phyloP scores from a whole-genome alignment of 2,888 invertebrate genomes.

The Leistus spinibarbis region DNA sequence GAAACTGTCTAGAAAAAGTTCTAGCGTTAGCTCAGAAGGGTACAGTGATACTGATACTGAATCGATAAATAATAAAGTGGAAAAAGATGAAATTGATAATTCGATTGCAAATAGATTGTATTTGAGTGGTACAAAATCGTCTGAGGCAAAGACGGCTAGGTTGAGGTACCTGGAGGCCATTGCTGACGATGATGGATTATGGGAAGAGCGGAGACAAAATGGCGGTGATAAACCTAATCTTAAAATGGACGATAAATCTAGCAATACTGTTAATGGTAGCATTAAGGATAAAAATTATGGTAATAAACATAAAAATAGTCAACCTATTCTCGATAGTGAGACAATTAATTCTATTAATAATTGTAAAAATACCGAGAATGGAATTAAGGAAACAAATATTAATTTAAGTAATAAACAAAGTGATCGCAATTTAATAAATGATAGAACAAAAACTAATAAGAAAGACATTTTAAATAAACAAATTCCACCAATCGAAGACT shows the following conservation, averaged over 20 bases:
- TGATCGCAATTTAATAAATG: too few species aligned
- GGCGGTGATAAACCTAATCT: too few species aligned
- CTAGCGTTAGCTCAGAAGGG: slow-evolving; percentile 46
- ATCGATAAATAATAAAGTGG: slow-evolving; percentile 41
- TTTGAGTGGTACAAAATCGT: slow-evolving; percentile 65
- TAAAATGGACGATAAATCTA: not conserved
- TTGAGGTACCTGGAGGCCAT: slow-evolving; percentile 62
- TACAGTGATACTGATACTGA: slow-evolving; percentile 52
- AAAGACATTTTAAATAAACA: not conserved
- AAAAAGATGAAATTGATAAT: slow-evolving; percentile 10
- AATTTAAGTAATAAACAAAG: too few species aligned
- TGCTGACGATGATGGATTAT: slow-evolving; percentile 53
- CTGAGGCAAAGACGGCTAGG: slow-evolving; percentile 65
- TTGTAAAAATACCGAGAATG: too few species aligned
- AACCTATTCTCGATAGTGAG: too few species aligned
- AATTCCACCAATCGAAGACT: too few species aligned
- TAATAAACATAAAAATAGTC: slow-evolving; percentile 12
- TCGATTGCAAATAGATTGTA: slow-evolving; percentile 57
- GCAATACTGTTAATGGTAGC: not conserved
- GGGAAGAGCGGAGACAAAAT: slow-evolving; percentile 39
- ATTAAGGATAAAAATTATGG: slow-evolving; percentile 16
- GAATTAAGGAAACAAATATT: too few species aligned
- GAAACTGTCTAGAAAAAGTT: slow-evolving; percentile 44
- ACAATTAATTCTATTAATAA: too few species aligned
- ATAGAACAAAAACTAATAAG: not conserved